Evolutionary conservation across 2,113 vertebrate species (phyloP).

Genomic region (Cebus imitator): DNA sequence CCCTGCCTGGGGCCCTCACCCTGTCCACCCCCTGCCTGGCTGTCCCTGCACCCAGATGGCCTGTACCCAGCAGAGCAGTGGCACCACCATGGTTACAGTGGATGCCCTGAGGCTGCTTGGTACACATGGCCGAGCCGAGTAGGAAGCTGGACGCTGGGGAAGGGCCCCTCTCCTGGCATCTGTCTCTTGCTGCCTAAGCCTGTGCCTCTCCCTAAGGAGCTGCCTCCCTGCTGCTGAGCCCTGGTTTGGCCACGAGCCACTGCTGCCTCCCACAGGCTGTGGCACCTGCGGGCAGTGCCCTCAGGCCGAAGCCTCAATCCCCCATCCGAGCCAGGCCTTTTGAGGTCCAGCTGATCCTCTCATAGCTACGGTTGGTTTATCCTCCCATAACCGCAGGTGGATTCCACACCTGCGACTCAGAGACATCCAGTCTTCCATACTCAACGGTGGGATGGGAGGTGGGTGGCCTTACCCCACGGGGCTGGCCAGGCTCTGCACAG

Average conservation of each 20-base stretch:
- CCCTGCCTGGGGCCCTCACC: rapidly evolving
- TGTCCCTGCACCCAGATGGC: neutral
- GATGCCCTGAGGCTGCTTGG: neutral
- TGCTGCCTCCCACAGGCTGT: neutral
- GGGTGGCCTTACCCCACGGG: neutral
- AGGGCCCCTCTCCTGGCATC: neutral
- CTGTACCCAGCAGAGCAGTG: neutral
- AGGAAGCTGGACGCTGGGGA: neutral
- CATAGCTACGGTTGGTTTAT: rapidly evolving
- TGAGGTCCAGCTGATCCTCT: rapidly evolving
- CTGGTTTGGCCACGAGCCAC: neutral
- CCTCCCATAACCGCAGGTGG: rapidly evolving
- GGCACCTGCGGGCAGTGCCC: rapidly evolving
- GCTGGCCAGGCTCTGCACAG: neutral
- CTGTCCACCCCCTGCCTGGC: neutral
- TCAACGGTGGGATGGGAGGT: neutral
- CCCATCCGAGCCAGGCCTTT: neutral
- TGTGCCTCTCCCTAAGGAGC: neutral
- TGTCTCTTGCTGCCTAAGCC: rapidly evolving
- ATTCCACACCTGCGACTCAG: neutral
- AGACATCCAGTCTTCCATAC: neutral
- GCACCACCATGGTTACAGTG: rapidly evolving
- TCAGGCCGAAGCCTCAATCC: neutral
- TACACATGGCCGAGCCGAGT: rapidly evolving
- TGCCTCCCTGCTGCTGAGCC: neutral